Conservation (phyloP, 2,797 vertebrate species). For the Arnoldichthys spilopterus region DNA sequence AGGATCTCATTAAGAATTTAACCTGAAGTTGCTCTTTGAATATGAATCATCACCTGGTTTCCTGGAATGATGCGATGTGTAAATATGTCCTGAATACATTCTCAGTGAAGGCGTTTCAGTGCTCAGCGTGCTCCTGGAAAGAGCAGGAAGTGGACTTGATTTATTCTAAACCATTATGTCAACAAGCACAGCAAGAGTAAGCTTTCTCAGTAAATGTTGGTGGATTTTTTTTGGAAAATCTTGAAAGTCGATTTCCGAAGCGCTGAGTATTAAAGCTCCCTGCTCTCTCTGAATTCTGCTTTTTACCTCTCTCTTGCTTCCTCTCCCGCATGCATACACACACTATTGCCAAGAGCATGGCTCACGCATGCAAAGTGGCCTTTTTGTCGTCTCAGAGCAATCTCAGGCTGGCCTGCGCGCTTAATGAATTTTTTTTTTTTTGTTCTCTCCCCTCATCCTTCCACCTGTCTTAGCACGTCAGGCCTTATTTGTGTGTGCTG, state of each 20-base stretch:
- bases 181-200: not conserved
- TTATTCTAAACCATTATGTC: conserved; percentile 18
- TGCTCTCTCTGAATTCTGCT: conserved; percentile 15
- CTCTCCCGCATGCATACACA: not conserved
- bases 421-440: conserved; percentile 36
- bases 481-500: conserved; percentile 47
- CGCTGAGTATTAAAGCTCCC: not conserved
- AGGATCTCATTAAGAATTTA: conserved; percentile 25
- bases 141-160: conserved; percentile 5
- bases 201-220: not conserved
- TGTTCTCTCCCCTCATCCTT: conserved; percentile 30
- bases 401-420: conserved; percentile 29
- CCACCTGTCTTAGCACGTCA: conserved; percentile 48
- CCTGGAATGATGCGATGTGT: not conserved
- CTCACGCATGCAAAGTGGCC: conserved; percentile 18
- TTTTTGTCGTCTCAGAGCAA: conserved; percentile 11
- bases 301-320: not conserved
- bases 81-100: conserved; percentile 21
- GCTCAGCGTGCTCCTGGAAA: conserved; percentile 3
- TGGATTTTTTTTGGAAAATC: not conserved
- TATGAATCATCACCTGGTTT: not conserved
- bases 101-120: conserved; percentile 18
- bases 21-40: conserved; percentile 17
- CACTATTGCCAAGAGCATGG: not conserved
- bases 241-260: conserved; percentile 11